Percentiles rank a stretch among this genome's conserved stretches.
Conservation (phyloP, 2,888 invertebrate genomes). For the Erynnis tages region DNA sequence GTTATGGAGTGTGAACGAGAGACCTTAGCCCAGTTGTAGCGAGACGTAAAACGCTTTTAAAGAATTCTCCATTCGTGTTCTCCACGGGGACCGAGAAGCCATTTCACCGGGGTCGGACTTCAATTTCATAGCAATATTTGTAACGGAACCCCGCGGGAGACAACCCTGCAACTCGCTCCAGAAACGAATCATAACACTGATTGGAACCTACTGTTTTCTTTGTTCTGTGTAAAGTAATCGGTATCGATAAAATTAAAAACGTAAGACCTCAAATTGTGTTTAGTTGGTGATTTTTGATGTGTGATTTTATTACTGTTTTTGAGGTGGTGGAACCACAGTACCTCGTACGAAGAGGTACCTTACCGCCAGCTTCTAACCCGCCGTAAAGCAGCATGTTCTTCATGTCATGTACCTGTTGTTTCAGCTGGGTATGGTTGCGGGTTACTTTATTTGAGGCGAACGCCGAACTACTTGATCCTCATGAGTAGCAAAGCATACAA, state of each 20-base stretch:
- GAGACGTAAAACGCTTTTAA: conserved; percentile 3
- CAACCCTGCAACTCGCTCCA: conserved; percentile 12
- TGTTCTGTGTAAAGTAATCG: background rate
- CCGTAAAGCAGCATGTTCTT: no score
- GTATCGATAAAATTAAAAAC: background rate
- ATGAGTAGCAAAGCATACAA: no score
- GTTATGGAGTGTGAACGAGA: background rate
- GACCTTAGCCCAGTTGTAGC: conserved; percentile 1
- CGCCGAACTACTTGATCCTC: no score
- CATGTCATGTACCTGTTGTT: no score
- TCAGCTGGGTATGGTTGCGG: no score
- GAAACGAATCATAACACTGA: conserved; percentile 14
- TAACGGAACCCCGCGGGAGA: conserved; percentile 37
- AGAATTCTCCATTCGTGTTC: conserved; percentile 6
- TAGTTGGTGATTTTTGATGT: no score
- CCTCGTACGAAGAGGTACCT: no score
- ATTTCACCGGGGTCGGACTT: conserved; percentile 38
- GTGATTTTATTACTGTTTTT: no score
- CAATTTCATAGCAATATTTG: conserved; percentile 65
- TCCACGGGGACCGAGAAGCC: conserved; percentile 15
- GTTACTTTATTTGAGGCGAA: no score
- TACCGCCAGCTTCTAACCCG: no score
- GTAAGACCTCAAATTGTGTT: no score
- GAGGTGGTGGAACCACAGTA: no score
- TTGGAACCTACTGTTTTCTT: conserved; percentile 16